These are phyloP conservation scores for Minunthozetes semirufus DNA, from an alignment of 2,888 invertebrate genomes.

Conservation along the genomic window DNA sequence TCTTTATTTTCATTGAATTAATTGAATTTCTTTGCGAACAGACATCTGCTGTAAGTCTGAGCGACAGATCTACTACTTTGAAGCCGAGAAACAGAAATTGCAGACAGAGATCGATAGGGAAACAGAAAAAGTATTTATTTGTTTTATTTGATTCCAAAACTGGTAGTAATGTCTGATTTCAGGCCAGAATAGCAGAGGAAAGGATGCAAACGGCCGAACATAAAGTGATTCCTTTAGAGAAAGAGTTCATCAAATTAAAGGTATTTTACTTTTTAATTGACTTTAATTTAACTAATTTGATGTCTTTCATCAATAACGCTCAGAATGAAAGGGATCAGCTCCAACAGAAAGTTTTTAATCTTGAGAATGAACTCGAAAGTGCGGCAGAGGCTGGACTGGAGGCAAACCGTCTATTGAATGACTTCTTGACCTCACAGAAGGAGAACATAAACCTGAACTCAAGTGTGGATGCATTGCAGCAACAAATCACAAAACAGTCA, in stretches of 20 bases:
- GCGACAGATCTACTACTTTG: slow-evolving; percentile 30
- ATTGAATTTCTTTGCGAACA: slow-evolving; percentile 1
- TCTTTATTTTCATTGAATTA: neutral
- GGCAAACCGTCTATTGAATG: neutral
- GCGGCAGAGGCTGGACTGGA: neutral
- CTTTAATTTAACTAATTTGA: neutral
- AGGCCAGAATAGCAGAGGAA: neutral
- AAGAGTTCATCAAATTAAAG: slow-evolving; percentile 21
- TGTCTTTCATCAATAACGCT: too few species aligned
- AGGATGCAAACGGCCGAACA: slow-evolving; percentile 15
- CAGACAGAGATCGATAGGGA: slow-evolving; percentile 20
- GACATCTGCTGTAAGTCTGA: slow-evolving; percentile 29
- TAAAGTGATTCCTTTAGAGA: slow-evolving; percentile 20
- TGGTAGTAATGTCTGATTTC: neutral
- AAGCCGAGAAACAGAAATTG: slow-evolving; percentile 34
- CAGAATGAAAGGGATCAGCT: slow-evolving; percentile 6
- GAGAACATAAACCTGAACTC: slow-evolving; percentile 25
- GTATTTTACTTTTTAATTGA: neutral
- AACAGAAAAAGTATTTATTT: slow-evolving; percentile 21
- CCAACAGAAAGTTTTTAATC: neutral
- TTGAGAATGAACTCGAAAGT: slow-evolving; percentile 1
- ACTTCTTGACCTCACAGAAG: slow-evolving; percentile 19
- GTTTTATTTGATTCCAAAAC: neutral
- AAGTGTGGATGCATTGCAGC: slow-evolving; percentile 22
- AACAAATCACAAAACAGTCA: slow-evolving; percentile 25